Conservation (phyloP, 2,113 vertebrate species). For the Gymnogyps californianus region DNA sequence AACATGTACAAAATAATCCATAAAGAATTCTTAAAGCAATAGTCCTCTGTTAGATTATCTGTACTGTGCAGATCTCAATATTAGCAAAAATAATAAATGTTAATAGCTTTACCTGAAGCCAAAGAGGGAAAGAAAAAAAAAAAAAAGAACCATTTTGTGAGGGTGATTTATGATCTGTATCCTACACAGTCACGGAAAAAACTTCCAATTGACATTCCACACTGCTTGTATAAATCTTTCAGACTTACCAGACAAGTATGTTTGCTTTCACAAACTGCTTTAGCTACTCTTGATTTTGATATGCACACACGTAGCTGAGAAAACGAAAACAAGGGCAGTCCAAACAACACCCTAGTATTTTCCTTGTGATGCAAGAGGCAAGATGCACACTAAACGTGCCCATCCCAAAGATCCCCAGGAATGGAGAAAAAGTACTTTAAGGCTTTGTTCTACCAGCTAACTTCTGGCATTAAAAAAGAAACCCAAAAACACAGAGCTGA, state of each 20-base stretch:
- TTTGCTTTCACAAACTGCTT: not conserved
- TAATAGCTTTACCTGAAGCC: not conserved
- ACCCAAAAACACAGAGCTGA: not conserved
- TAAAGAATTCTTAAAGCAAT: not conserved
- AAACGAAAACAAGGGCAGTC: not conserved
- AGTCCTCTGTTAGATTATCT: not conserved
- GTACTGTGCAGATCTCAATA: not conserved
- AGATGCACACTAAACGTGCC: not conserved
- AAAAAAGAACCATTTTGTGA: not conserved
- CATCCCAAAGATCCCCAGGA: not conserved
- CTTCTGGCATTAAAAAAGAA: not conserved
- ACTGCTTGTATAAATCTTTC: not conserved
- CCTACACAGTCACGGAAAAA: not conserved
- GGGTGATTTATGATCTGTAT: not conserved
- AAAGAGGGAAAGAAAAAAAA: fast-evolving
- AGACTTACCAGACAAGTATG: not conserved
- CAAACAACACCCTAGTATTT: not conserved
- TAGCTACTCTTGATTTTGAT: not conserved
- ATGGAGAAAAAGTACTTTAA: not conserved
- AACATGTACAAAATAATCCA: not conserved
- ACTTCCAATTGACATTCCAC: not conserved
- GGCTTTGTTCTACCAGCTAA: not conserved
- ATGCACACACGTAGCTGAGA: not conserved
- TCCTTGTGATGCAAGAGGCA: not conserved
- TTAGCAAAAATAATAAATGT: not conserved